Evolutionary conservation across 2,113 vertebrate species (phyloP).

Genomic region (Mastomys coucha): DNA sequence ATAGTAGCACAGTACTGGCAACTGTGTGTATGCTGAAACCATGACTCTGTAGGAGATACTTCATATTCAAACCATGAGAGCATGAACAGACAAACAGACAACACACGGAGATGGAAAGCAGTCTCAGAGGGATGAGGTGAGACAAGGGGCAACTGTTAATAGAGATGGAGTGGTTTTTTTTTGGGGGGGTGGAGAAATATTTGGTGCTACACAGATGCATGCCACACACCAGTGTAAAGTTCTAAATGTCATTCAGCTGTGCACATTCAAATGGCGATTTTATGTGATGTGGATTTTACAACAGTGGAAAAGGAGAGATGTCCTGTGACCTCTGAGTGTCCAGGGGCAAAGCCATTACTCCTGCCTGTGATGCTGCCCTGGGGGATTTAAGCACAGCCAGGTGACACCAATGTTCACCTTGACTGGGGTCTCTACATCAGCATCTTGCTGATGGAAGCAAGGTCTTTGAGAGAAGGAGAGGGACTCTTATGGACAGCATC

Average conservation of each 20-base stretch:
- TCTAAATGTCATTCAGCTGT: too few species aligned
- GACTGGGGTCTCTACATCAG: neutral
- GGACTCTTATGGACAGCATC: accelerated
- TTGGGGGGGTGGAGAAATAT: accelerated
- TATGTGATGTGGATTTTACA: neutral
- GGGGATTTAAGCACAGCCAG: accelerated
- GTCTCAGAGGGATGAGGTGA: accelerated
- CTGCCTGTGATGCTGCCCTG: accelerated
- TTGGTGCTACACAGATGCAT: neutral
- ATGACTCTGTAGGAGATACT: neutral
- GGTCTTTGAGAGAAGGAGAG: accelerated
- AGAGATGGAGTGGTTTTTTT: neutral
- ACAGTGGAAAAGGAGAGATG: neutral
- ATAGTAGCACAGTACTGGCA: neutral
- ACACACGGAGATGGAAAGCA: too few species aligned
- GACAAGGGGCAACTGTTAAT: accelerated
- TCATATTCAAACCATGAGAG: neutral
- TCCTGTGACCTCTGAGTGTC: too few species aligned
- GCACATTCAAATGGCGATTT: neutral
- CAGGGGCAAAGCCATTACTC: accelerated
- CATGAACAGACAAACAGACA: accelerated
- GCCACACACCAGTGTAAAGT: accelerated
- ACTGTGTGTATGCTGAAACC: too few species aligned
- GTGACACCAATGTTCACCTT: accelerated
- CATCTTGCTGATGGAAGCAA: accelerated